Conservation (phyloP, 2,888 invertebrate genomes). For the Elysia crispata region DNA sequence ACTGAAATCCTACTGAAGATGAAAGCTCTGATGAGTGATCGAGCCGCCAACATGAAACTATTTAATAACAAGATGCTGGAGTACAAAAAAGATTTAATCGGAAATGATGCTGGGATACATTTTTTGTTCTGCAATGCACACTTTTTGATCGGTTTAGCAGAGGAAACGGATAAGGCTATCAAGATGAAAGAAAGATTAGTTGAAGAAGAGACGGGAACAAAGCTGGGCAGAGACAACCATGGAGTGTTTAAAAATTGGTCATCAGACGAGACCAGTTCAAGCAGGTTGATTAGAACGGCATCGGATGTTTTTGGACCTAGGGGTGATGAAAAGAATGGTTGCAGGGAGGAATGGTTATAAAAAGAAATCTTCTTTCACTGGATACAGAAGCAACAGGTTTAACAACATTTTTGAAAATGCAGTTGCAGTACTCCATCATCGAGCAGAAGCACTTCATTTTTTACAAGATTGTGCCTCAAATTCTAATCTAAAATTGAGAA, state of each 20-base stretch:
- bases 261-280: background rate
- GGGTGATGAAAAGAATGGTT: background rate
- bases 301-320: constrained; percentile 1
- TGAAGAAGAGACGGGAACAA: background rate
- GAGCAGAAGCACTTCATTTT: background rate
- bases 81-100: background rate
- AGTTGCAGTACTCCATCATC: constrained; percentile 4
- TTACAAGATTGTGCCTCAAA: too few species aligned
- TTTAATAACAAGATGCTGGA: too few species aligned
- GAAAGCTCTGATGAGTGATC: too few species aligned
- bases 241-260: background rate
- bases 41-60: too few species aligned
- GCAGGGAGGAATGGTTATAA: background rate
- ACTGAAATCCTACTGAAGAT: too few species aligned
- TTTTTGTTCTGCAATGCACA: constrained; percentile 42
- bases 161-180: background rate
- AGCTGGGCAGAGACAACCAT: constrained; percentile 23
- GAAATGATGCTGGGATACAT: background rate
- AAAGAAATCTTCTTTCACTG: background rate
- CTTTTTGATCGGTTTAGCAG: constrained; percentile 14
- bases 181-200: too few species aligned
- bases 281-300: background rate
- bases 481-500: background rate
- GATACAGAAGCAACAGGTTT: constrained; percentile 24
- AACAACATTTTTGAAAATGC: constrained; percentile 22